phyloP scores from a whole-genome alignment of 1,140 invertebrate species.

The Coboldia fuscipes region DNA sequence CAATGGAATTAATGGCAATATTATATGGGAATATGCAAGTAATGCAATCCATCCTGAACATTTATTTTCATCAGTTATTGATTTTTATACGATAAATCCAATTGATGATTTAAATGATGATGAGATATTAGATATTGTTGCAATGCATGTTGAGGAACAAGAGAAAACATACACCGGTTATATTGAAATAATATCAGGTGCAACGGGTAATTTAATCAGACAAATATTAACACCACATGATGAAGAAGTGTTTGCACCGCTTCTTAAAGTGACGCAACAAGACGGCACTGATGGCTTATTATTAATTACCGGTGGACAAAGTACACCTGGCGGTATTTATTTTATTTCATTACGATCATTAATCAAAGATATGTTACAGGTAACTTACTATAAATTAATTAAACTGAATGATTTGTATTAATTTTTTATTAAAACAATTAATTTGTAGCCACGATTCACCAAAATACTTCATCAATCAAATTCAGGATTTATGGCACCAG shows the following conservation, averaged over 20 bases:
- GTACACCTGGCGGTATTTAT: slow-evolving; percentile 46
- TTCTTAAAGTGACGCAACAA: slow-evolving; percentile 13
- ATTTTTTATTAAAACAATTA: too few species aligned
- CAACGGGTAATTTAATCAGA: slow-evolving; percentile 37
- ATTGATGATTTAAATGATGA: slow-evolving; percentile 52
- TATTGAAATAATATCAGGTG: slow-evolving; percentile 48
- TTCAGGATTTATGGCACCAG: slow-evolving; percentile 36
- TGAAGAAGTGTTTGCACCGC: slow-evolving; percentile 47
- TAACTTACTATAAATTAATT: background rate
- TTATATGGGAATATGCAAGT: slow-evolving; percentile 49
- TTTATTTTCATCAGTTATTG: slow-evolving; percentile 21
- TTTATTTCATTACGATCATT: slow-evolving; percentile 26
- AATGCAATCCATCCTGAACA: too few species aligned
- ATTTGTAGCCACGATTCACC: too few species aligned
- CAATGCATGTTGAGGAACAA: slow-evolving; percentile 36
- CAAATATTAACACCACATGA: slow-evolving; percentile 38
- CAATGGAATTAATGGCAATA: slow-evolving; percentile 38
- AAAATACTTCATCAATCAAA: slow-evolving; percentile 1
- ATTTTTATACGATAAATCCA: slow-evolving; percentile 44
- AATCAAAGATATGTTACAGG: slow-evolving; percentile 10
- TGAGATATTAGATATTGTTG: slow-evolving; percentile 44
- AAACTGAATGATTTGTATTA: too few species aligned
- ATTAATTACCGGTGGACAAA: slow-evolving; percentile 53
- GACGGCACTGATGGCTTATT: slow-evolving; percentile 21
- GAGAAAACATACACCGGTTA: slow-evolving; percentile 27